A percentile compares a stretch with the other conserved stretches of the same genome.
These are phyloP conservation scores for Clamator glandarius DNA, from an alignment of 2,797 vertebrate species.

Conservation along the genomic window DNA sequence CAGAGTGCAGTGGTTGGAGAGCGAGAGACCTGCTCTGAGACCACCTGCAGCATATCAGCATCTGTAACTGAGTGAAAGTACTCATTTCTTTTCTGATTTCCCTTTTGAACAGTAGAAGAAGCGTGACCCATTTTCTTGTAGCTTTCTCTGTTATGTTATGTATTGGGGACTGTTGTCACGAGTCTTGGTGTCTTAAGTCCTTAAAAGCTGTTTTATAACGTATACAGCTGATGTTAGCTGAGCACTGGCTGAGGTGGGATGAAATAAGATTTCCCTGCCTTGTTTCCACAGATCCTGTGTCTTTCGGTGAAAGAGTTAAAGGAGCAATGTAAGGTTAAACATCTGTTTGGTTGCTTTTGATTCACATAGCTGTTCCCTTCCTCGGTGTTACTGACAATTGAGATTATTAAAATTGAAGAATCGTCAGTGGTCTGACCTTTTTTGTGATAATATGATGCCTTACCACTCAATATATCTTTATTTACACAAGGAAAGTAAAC, in stretches of 20 bases:
- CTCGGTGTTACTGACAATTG: not conserved
- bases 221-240: not conserved
- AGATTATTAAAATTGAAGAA: not conserved
- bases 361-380: not conserved
- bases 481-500: constrained; percentile 7
- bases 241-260: not conserved
- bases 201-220: not conserved
- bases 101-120: not conserved
- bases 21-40: not conserved
- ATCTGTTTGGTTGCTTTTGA: not conserved
- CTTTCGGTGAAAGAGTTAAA: constrained; percentile 36
- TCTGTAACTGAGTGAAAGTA: not conserved
- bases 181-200: not conserved
- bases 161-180: not conserved
- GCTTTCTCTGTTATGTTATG: not conserved
- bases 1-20: not conserved
- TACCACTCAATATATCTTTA: not conserved
- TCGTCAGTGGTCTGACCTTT: not conserved
- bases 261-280: not conserved
- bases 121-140: not conserved
- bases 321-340: not conserved
- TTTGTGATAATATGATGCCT: not conserved
- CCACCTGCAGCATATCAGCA: not conserved
- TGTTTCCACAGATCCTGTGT: not conserved
- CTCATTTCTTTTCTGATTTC: not conserved